A percentile compares a stretch with the other conserved stretches of the same genome.
phyloP scores from a whole-genome alignment of 2,888 invertebrate genomes.

The Meiosimyza decipiens region DNA sequence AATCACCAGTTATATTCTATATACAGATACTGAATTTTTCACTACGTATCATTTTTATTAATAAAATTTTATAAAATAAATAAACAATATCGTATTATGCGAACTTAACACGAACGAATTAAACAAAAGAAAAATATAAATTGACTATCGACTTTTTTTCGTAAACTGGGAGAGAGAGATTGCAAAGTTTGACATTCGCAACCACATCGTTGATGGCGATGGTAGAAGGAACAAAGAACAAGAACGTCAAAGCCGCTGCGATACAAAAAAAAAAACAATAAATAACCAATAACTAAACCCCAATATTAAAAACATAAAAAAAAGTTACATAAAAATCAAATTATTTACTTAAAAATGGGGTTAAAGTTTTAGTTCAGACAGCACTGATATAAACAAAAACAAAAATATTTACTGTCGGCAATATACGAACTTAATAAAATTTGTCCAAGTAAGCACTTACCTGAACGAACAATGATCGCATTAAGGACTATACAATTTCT shows the following conservation, averaged over 20 bases:
- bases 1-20: too few species aligned
- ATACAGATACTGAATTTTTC: not conserved
- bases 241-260: not conserved
- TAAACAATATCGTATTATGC: too few species aligned
- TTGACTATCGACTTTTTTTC: constrained; percentile 8
- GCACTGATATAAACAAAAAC: too few species aligned
- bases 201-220: not conserved
- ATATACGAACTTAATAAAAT: too few species aligned
- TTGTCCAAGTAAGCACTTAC: too few species aligned
- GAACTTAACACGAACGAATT: not conserved
- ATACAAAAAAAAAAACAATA: not conserved
- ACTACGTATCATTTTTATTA: not conserved
- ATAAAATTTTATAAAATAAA: constrained; percentile 1
- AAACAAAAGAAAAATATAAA: not conserved
- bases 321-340: not conserved
- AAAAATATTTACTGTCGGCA: too few species aligned
- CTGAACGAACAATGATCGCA: too few species aligned
- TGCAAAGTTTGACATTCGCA: constrained; percentile 12
- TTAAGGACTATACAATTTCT: too few species aligned
- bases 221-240: not conserved
- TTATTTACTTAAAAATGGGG: not conserved
- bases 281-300: not conserved
- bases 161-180: not conserved
- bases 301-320: not conserved
- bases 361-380: too few species aligned